Percentiles rank a stretch among this genome's conserved stretches.
phyloP scores from a whole-genome alignment of 2,797 vertebrate species.

The Caiman crocodilus region DNA sequence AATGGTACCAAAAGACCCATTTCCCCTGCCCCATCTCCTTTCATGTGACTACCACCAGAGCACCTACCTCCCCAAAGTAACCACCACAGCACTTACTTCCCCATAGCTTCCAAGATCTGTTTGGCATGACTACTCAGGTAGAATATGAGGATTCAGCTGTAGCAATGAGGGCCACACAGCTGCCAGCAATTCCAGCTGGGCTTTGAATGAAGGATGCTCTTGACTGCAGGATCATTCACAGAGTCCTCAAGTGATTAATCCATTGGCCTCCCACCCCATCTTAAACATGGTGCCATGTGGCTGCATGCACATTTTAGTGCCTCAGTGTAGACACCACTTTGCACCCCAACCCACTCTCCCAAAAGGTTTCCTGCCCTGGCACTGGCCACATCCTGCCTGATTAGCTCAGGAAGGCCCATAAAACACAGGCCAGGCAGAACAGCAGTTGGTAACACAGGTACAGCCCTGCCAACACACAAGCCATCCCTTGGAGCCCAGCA shows the following conservation, averaged over 20 bases:
- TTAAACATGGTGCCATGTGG: not conserved
- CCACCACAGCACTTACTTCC: not conserved
- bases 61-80: no score
- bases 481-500: no score
- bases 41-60: no score
- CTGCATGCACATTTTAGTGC: not conserved
- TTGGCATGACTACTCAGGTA: no score
- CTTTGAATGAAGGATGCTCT: no score
- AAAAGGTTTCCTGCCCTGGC: not conserved
- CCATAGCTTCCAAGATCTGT: not conserved
- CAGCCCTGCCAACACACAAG: no score
- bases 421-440: no score
- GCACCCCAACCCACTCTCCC: not conserved
- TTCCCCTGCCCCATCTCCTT: not conserved
- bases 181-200: not conserved
- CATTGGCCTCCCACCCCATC: not conserved
- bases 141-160: not conserved
- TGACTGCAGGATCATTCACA: not conserved
- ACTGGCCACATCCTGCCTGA: not conserved
- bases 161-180: no score
- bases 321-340: not conserved
- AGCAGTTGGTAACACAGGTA: no score
- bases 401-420: no score
- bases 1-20: no score
- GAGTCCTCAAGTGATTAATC: not conserved